Base-by-base conservation (phyloP, 2,113 vertebrate species). In the Malurus melanocephalus region DNA sequence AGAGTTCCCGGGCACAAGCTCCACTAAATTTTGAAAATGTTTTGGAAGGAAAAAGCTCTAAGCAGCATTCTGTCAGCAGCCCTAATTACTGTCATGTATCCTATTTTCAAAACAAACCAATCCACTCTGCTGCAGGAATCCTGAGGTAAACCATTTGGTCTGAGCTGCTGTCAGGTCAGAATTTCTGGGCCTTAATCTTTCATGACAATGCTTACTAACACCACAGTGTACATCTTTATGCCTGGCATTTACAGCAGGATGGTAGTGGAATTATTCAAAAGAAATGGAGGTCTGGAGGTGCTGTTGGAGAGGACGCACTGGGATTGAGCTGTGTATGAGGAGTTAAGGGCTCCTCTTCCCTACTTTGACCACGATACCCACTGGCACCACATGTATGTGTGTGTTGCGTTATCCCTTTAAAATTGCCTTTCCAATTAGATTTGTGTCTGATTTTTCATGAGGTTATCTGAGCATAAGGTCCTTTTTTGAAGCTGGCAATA, bases 11-110 rank as follows among this genome's bases (percentile, higher is more conserved):
- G 48, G 61, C 75, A 84, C 16, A 87, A 59, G 11, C n/a, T 75
- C 51, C 55, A 62, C 67, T 87, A 88, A 92, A 93, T 92, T 96
- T 81, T 94, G 80, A 96, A 96, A 96, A 93, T 85, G 30, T 90
- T 96, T 95, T 95, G 78, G 79, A 96, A 94, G 64, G 56, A 33
- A 92, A 43, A 28, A 78, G 45, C 85, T 95, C 90, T 89, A 94
- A 96, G 57, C 67, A 77, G n/a, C 53, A 82, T 92, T 61, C 91
- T 94, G 73, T 82, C 80, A 93, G 74, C 35, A 95, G 42, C 66
- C 61, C 62, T 95, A 93, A 96, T 97, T 94, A 87, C 66, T 86
- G 93, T 92, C 68, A 51, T 86, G 72, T 90, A 86, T 80, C 69
- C 3, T 3, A 30, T 87, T 93, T 96, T 94, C 55, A 73, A 65